Evolutionary conservation across 2,797 vertebrate genomes (phyloP), one percentile per base, ranked within the genome.

Genomic region (Morelia viridis): DNA sequence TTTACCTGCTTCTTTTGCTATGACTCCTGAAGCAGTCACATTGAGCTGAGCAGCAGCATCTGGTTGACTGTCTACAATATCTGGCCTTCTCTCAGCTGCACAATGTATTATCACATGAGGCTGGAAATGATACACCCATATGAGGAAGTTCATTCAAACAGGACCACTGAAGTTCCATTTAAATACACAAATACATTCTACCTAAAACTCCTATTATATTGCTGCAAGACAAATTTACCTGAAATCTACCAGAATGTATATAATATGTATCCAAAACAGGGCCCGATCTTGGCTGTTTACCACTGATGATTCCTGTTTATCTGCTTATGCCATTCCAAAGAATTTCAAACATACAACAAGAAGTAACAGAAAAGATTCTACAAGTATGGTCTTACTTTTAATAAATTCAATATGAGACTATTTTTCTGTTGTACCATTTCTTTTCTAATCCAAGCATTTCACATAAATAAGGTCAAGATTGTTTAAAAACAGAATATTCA

Each of bases 41-140:
- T 99, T 99, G 68, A 99, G 98, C 91, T 98, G 98, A 85, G 98
- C 96, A 86, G 99, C 98, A 86, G 97, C 97, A 93, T 99, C 98
- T 7, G 98, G 98, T 89, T 99, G 98, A 94, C 96, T 97, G 95
- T 99, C 99, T 86, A 99, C 98, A 90, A 99, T 98, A 93, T 99
- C 99, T 57, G 99, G 99, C 95, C 98, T 98, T 92, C 99, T 97
- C 96, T 99, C 99, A 17, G 99, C 99, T 31, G 99, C 99, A 96
- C 99, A 99, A 93, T 99, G 99, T 58, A 99, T 96, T 89, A 99
- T 97, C 91, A 98, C 98, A 83, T 99, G 98, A 87, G 99, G 99
- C 99, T 99, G 95, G 46, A 97, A 97, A 96, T 93, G 89, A 97
- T 97, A 96, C 84, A 97, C 50, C 88, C 6, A 94, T 94, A 93